Evolutionary conservation across 2,888 invertebrate genomes (phyloP), one percentile per base, ranked within the genome.

Genomic region (Cephus pulcher): DNA sequence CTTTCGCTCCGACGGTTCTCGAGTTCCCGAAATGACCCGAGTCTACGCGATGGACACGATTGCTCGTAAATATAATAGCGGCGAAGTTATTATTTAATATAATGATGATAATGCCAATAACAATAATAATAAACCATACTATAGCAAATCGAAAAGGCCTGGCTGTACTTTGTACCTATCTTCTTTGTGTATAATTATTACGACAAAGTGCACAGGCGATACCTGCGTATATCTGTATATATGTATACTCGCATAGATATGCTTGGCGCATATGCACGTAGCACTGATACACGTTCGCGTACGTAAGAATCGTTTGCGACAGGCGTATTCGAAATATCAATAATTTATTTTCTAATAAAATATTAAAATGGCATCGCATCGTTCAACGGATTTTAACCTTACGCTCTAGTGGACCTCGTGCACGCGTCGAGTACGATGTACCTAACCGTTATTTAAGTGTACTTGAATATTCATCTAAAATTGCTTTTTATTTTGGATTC

Each of bases 391-490:
- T 56, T 56, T 56, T 40, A 56, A 56, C 56, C 80, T 80, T 80
- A 80, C 73, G 3, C 56, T 35, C 78, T 80, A 80, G 74, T 80
- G 80, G 80, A 80, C 80, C 80, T 70, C 78, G 69, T 76, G 76
- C 74, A 78, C 71, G 74, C 76, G 76, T 76, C 71, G 73, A 77
- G 73, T 79, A 34, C 69, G n/a, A 32, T 34, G 30, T 75, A n/a
- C 33, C 30, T 34, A 35, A 32, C 68, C 32, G 37, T 69, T 77
- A 35, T 34, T 74, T 79, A n/a, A 12, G 69, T 37, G 37, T 9
- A 34, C 79, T 76, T 79, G 30, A 75, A 81, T 81, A 79, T 79
- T 82, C 56, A 74, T 81, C 80, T 79, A 80, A 80, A 81, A 83
- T 82, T 80, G 81, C 78, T 81, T 74, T 71, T 78, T 74, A 74